These are phyloP conservation scores for Pangasius macronema DNA, from an alignment of 2,797 vertebrate genomes.

Conservation along the genomic window DNA sequence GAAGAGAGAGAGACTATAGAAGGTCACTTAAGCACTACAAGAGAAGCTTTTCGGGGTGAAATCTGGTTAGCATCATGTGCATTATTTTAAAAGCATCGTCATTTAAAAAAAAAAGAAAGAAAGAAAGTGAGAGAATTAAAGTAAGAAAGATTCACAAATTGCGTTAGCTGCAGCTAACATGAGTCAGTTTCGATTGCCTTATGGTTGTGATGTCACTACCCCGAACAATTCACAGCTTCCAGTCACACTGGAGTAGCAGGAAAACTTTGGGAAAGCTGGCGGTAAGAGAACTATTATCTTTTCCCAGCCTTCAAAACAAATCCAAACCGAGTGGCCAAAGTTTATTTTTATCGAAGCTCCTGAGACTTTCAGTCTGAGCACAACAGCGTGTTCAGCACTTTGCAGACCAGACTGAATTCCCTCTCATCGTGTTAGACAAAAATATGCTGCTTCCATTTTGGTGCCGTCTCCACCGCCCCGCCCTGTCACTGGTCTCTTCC, in stretches of 20 bases:
- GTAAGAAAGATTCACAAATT: neutral
- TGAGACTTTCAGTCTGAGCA: neutral
- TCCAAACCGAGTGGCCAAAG: neutral
- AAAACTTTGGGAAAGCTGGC: neutral
- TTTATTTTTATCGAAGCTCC: constrained; percentile 15
- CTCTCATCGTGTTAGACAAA: neutral
- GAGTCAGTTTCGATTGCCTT: neutral
- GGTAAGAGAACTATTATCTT: neutral
- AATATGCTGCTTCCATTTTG: constrained; percentile 5
- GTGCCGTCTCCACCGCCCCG: neutral
- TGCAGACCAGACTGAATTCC: constrained; percentile 1
- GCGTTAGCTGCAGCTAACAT: neutral
- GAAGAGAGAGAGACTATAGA: neutral
- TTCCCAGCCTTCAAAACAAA: neutral
- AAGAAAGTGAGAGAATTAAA: neutral
- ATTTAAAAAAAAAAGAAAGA: neutral
- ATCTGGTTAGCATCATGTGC: constrained; percentile 2
- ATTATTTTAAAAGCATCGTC: neutral
- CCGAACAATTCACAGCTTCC: neutral
- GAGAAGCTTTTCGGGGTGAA: neutral
- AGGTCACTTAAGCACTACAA: neutral
- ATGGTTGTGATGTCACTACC: neutral
- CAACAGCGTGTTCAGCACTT: constrained; percentile 25
- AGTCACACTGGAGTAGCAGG: neutral
- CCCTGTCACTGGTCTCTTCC: neutral